Base-by-base conservation (phyloP, 1,140 invertebrate species). In the Anadara kagoshimensis region DNA sequence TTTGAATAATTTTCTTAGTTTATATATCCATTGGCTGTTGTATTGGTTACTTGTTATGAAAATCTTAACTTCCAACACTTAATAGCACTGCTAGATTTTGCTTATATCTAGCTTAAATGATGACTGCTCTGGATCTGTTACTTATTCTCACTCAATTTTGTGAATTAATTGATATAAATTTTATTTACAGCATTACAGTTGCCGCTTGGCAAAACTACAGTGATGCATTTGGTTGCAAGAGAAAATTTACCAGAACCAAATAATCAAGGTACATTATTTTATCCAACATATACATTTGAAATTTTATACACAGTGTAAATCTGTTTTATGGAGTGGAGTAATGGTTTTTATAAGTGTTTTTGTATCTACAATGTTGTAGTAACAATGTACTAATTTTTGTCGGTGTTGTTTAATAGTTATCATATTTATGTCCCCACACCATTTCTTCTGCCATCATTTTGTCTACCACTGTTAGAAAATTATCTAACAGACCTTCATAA, bases 161-260 rank as follows among this genome's bases (percentile, higher is more conserved):
- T n/a, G n/a, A n/a, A n/a, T n/a, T n/a, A n/a, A n/a, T n/a, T n/a
- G n/a, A n/a, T n/a, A n/a, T n/a, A n/a, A n/a, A n/a, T n/a, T n/a
- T 75, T 36, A 22, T 66, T 90, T 75, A 58, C 83, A 90, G 98
- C 98, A 79, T 93, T 99, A 84, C 97, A 97, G 85, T 93, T 99
- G 88, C 96, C 97, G 76, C 93, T 95, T 81, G 97, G 97, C 80
- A 97, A 97, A 91, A 99, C 97, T 80, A 98, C 97, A 87, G 98
- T 99, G 84, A 99, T 99, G 98, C 98, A 99, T 92, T 93, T 99
- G 82, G 97, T 99, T 86, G 97, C 98, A 79, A 93, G 98, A 90
- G 98, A 99, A 92, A 98, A 98, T 91, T 92, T 99, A 89, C 98
- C 98, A 83, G 97, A 99, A 92, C 97, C 98, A 81, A 99, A 99